Base-by-base conservation (phyloP, 1,140 invertebrate genomes). In the Harlomillsia oculata region DNA sequence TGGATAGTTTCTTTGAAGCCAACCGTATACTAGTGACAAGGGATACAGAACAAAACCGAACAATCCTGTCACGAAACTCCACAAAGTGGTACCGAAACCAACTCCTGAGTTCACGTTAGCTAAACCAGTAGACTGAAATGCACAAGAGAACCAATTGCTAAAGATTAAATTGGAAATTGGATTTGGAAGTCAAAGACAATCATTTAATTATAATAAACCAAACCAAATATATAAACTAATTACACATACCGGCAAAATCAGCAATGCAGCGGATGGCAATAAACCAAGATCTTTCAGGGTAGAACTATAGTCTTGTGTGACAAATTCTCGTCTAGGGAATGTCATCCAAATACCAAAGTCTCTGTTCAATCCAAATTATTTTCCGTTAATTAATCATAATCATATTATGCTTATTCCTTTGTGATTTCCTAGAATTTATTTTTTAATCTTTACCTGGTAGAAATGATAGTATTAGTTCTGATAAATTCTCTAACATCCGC, bases 271-370 rank as follows among this genome's bases (percentile, higher is more conserved):
- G 41, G 82, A 85, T 0, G 89, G 90, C 45, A 82, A 79, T 40
- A 94, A 75, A 62, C 82, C 77, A 40, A 93, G 70, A 32, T 84
- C 80, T 14, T 74, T 62, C 13, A 94, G 73, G 6, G 79, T 80
- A 64, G 75, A 70, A 3, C 68, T 67, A 63, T 84, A 78, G 55
- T 85, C 80, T 2, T 75, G 71, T 4, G 72, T 66, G 5, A 76
- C 78, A 62, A 91, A 82, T 67, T 86, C 81, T 40, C 80, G 76
- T 26, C 84, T 77, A 1, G 89, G 89, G 71, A 87, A 92, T 32
- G 82, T 83, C 25, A 83, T 84, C 41, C 82, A 85, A 53, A 92
- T 72, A 1, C 77, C 76, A 67, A 85, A 86, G 37, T 77, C 72
- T 28, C 71, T 74, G 43, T 16, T 21, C 43, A 23, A 5, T 23